These are phyloP conservation scores for Cuculus canorus DNA, from an alignment of 2,797 vertebrate genomes.

Conservation along the genomic window DNA sequence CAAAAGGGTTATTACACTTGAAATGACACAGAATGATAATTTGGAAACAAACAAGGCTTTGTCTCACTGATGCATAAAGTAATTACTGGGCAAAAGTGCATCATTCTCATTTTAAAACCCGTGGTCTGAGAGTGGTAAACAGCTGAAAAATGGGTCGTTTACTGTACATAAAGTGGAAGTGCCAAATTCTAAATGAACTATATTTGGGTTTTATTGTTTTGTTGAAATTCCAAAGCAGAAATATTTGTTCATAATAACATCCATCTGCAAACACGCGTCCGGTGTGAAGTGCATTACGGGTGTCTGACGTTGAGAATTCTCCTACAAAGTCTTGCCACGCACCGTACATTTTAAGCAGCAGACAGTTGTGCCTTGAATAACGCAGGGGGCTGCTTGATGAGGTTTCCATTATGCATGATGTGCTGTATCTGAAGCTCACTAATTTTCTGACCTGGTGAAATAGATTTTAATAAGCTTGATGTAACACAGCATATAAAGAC, in stretches of 20 bases:
- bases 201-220: neutral
- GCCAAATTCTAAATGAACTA: constrained; percentile 23
- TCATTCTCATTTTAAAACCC: constrained; percentile 31
- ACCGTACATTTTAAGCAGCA: neutral
- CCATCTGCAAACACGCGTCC: constrained; percentile 10
- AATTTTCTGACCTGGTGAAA: constrained; percentile 46
- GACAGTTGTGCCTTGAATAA: neutral
- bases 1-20: constrained; percentile 32
- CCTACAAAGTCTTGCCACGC: neutral
- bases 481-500: neutral
- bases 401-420: neutral
- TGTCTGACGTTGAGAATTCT: neutral
- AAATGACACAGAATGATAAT: constrained; percentile 20
- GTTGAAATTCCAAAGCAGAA: constrained; percentile 47
- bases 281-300: neutral
- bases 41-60: constrained; percentile 56
- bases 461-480: constrained; percentile 37
- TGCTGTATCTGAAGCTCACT: neutral
- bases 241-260: constrained; percentile 8
- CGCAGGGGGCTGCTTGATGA: neutral
- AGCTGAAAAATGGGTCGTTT: constrained; percentile 54
- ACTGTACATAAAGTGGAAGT: constrained; percentile 3
- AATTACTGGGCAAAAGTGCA: constrained; percentile 61
- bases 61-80: constrained; percentile 54
- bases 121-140: constrained; percentile 13